A percentile compares a stretch with the other conserved stretches of the same genome.
These are phyloP conservation scores for Aspidoscelis tigris DNA, from an alignment of 2,113 vertebrate genomes.

Conservation along the genomic window DNA sequence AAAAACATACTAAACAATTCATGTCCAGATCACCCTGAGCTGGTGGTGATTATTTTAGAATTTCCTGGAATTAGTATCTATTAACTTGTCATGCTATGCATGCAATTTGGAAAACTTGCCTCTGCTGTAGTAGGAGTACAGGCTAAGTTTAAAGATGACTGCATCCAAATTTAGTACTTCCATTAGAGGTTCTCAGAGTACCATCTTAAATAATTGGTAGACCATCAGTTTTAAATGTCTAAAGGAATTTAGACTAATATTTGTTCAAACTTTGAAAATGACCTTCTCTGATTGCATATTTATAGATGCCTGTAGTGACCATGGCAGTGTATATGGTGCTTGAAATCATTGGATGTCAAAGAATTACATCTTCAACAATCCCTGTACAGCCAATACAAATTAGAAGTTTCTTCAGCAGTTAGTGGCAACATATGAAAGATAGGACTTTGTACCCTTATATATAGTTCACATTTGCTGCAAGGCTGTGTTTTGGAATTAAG, in stretches of 20 bases:
- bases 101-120: background rate
- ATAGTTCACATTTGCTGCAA: slow-evolving; percentile 60
- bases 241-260: background rate
- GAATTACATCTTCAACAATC: slow-evolving; percentile 63
- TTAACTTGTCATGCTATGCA: background rate
- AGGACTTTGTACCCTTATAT: slow-evolving; percentile 62
- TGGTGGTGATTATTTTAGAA: background rate
- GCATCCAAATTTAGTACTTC: background rate
- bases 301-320: background rate
- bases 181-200: background rate
- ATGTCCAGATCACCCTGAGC: background rate
- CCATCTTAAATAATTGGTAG: background rate
- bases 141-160: background rate
- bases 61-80: background rate
- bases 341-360: slow-evolving; percentile 50
- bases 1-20: background rate
- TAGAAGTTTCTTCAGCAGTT: background rate
- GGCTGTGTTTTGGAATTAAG: slow-evolving; percentile 74
- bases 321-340: background rate
- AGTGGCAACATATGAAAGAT: background rate
- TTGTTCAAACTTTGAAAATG: background rate
- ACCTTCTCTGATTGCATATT: background rate
- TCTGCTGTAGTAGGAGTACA: background rate
- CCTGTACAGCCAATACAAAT: slow-evolving; percentile 45
- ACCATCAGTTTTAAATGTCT: background rate